Percentiles rank a stretch among this genome's conserved stretches.
Evolutionary conservation across 2,113 vertebrate species (phyloP).

Genomic region (Pithys albifrons): DNA sequence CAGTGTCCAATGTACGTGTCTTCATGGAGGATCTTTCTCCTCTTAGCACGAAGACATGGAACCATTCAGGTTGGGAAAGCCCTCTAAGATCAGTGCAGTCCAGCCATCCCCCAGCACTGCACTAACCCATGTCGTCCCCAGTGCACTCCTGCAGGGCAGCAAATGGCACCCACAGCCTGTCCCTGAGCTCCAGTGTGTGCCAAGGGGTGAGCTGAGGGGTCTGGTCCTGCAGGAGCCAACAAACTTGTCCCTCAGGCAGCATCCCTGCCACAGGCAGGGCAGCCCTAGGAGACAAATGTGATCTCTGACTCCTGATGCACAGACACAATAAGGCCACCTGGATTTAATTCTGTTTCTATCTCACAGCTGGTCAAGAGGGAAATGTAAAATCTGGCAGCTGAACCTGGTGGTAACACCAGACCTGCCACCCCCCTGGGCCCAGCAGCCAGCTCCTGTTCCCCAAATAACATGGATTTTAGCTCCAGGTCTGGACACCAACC

Average conservation of each 20-base stretch:
- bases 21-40: not conserved
- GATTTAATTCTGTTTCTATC: not conserved
- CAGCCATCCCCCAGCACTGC: not conserved
- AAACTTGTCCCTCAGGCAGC: not conserved
- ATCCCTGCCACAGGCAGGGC: not conserved
- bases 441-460: not conserved
- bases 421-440: accelerated
- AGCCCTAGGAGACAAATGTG: accelerated
- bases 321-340: no score
- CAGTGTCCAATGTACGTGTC: not conserved
- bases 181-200: not conserved
- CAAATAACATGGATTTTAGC: accelerated
- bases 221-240: not conserved
- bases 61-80: not conserved
- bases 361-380: not conserved
- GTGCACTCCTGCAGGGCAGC: not conserved
- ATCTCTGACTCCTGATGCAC: not conserved
- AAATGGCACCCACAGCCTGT: not conserved
- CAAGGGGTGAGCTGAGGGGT: accelerated
- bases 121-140: not conserved
- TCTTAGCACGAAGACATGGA: not conserved
- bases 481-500: not conserved
- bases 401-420: not conserved
- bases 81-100: not conserved
- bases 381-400: not conserved